Percentiles rank a stretch among this genome's conserved stretches.
These are phyloP conservation scores for Caenorhabditis virilis DNA, from an alignment of 2,888 invertebrate genomes.

Conservation along the genomic window DNA sequence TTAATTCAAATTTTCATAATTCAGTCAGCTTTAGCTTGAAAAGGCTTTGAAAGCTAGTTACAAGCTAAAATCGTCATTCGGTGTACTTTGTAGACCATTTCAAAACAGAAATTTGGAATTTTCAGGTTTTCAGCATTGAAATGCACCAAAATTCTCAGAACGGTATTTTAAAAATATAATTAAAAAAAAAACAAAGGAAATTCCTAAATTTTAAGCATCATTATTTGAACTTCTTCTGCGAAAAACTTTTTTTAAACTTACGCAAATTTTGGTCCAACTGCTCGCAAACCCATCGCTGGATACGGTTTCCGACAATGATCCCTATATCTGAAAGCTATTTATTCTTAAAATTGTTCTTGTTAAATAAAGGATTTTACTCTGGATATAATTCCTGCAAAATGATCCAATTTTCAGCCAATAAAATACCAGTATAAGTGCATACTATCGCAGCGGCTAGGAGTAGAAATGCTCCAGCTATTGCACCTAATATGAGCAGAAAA, in stretches of 20 bases:
- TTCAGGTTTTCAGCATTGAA: too few species aligned
- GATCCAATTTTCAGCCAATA: constrained; percentile 58
- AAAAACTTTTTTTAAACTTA: constrained; percentile 38
- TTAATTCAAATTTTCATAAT: too few species aligned
- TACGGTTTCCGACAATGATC: constrained; percentile 64
- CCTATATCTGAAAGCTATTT: constrained; percentile 40
- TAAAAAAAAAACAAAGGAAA: neutral
- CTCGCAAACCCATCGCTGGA: constrained; percentile 62
- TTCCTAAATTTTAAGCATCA: neutral
- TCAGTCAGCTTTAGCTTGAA: too few species aligned
- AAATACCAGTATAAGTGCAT: constrained; percentile 60
- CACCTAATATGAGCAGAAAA: constrained; percentile 2
- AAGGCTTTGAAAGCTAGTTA: too few species aligned
- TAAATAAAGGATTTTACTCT: constrained; percentile 15
- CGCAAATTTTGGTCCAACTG: constrained; percentile 55
- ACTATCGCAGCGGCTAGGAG: constrained; percentile 55
- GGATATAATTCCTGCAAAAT: constrained; percentile 40
- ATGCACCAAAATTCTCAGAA: too few species aligned
- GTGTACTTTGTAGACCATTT: too few species aligned
- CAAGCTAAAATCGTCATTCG: too few species aligned
- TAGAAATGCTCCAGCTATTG: constrained; percentile 31
- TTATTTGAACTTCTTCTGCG: neutral
- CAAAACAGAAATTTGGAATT: too few species aligned
- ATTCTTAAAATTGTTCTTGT: neutral
- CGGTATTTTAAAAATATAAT: too few species aligned